Conservation (phyloP, 2,797 vertebrate genomes). For the Emydoidea blandingii region DNA sequence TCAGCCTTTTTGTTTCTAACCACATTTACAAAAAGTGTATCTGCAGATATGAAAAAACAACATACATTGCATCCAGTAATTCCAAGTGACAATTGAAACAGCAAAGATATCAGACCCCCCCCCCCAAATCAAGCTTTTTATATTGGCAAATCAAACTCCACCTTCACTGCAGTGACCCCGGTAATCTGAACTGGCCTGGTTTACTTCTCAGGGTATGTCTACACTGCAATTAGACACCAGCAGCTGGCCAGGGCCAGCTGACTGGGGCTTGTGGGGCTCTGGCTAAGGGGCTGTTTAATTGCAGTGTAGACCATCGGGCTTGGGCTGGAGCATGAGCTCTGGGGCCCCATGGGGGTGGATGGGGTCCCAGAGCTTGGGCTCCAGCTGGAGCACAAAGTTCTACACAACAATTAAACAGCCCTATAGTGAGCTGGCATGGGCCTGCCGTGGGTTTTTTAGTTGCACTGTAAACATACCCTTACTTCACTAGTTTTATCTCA, state of each 20-base stretch:
- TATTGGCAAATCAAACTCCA: not conserved
- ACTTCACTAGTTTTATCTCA: not conserved
- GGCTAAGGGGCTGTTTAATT: not conserved
- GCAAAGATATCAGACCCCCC: not conserved
- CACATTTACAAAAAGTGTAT: too few relatives aligned
- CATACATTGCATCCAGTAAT: not conserved
- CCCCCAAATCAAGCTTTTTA: not conserved
- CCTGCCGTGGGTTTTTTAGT: not conserved
- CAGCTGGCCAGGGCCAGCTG: not conserved
- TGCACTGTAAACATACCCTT: not conserved
- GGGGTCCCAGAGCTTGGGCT: not conserved
- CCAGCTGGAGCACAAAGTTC: too few relatives aligned
- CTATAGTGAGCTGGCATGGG: not conserved
- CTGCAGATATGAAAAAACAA: too few relatives aligned
- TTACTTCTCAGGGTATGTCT: not conserved
- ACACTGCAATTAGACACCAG: not conserved
- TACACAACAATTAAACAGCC: not conserved
- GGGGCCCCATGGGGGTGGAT: too few relatives aligned
- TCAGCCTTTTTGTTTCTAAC: too few relatives aligned
- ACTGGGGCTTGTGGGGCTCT: not conserved
- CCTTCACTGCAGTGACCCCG: not conserved
- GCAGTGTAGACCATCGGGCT: too few relatives aligned
- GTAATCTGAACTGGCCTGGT: not conserved
- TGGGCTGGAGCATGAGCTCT: too few relatives aligned
- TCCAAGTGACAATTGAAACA: too few relatives aligned